Percentiles rank a stretch among this genome's conserved stretches.
These are phyloP conservation scores for Puntigrus tetrazona DNA, from an alignment of 2,113 vertebrate species.

Conservation along the genomic window DNA sequence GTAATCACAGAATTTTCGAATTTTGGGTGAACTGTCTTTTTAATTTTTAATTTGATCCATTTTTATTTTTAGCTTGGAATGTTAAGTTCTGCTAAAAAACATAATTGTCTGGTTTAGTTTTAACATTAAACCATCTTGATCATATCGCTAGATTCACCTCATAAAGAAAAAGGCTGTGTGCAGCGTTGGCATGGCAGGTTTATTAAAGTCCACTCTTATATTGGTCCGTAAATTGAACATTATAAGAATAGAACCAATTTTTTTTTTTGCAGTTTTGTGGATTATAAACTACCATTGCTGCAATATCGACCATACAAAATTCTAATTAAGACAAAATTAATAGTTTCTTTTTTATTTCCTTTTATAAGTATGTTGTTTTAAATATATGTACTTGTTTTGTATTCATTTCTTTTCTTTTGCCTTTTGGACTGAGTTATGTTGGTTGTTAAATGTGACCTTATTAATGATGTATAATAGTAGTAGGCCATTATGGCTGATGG, in stretches of 20 bases:
- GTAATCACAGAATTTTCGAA: too few relatives aligned
- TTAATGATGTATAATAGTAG: not conserved
- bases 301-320: not conserved
- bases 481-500: not conserved
- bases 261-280: not conserved
- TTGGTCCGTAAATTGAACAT: too few relatives aligned
- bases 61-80: not conserved
- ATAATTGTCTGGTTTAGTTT: not conserved
- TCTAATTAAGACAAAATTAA: not conserved
- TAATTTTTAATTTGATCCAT: too few relatives aligned
- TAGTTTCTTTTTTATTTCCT: not conserved
- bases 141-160: not conserved
- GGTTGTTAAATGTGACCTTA: not conserved
- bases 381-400: not conserved
- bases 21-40: not conserved
- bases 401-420: not conserved
- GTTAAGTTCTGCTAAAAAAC: not conserved
- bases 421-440: not conserved
- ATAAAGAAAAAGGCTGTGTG: not conserved
- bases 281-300: not conserved
- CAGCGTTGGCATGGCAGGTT: not conserved
- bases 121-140: not conserved
- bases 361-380: not conserved
- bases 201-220: too few relatives aligned
- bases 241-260: not conserved